Conservation (phyloP, 2,113 vertebrate species). For the Cricetomys ansorgei region DNA sequence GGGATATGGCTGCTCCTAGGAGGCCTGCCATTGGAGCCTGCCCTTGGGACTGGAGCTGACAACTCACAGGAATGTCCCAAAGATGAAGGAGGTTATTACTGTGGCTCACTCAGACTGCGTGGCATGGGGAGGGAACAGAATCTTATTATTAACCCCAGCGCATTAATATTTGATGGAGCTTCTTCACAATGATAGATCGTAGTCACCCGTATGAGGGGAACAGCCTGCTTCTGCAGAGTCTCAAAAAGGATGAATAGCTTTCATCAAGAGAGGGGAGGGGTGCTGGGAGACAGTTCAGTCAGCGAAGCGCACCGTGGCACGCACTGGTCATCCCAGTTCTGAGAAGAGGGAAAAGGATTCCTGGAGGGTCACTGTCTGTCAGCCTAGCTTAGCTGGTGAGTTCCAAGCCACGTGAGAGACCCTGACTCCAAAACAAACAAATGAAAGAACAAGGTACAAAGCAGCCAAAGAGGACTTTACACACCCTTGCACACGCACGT, state of each 20-base stretch:
- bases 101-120: neutral
- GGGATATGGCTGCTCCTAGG: neutral
- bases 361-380: neutral
- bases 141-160: slow-evolving; percentile 72
- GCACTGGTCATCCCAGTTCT: neutral
- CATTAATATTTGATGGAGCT: slow-evolving; percentile 78
- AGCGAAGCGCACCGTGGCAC: neutral
- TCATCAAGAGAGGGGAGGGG: neutral
- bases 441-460: neutral
- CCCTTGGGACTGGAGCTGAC: slow-evolving; percentile 11
- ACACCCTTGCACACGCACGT: neutral
- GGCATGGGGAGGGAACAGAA: neutral
- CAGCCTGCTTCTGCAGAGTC: slow-evolving; percentile 10
- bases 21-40: slow-evolving; percentile 30
- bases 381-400: neutral
- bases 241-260: neutral
- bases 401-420: neutral
- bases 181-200: slow-evolving; percentile 62
- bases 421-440: too few relatives aligned
- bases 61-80: slow-evolving; percentile 46
- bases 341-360: neutral
- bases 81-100: slow-evolving; percentile 62
- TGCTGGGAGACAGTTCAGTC: neutral
- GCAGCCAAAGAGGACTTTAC: neutral
- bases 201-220: slow-evolving; percentile 40